Evolutionary conservation across 2,797 vertebrate species (phyloP).

Genomic region (Poeciliopsis gracilis): DNA sequence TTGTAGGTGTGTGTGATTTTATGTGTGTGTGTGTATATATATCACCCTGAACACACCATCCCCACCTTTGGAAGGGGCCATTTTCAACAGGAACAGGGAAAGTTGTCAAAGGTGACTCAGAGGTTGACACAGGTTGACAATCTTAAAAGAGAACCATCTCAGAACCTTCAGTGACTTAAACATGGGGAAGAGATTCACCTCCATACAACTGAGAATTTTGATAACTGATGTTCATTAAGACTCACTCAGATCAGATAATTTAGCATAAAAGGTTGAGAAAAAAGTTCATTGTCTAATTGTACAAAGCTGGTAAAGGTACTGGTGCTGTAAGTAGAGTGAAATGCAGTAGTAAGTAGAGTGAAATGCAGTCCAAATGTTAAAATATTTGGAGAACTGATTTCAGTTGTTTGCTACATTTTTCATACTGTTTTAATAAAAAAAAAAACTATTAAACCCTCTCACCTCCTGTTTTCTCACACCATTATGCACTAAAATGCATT

Average conservation of each 20-base stretch:
- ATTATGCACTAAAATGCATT: background rate
- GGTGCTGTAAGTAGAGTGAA: too few species aligned
- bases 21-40: background rate
- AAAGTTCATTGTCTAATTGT: background rate
- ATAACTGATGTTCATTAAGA: background rate
- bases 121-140: background rate
- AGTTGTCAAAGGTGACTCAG: background rate
- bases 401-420: background rate
- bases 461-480: background rate
- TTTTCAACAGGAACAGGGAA: background rate
- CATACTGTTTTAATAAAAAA: background rate
- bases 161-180: background rate
- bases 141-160: background rate
- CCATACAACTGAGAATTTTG: background rate
- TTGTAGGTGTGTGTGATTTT: constrained; percentile 17
- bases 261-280: too few species aligned
- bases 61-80: background rate
- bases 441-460: background rate
- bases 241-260: background rate
- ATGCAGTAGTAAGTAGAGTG: background rate
- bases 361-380: background rate
- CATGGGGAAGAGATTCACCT: background rate
- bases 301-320: background rate
- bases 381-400: background rate
- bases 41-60: background rate